Evolutionary conservation across 2,797 vertebrate species (phyloP).

Genomic region (Sebastes minor): DNA sequence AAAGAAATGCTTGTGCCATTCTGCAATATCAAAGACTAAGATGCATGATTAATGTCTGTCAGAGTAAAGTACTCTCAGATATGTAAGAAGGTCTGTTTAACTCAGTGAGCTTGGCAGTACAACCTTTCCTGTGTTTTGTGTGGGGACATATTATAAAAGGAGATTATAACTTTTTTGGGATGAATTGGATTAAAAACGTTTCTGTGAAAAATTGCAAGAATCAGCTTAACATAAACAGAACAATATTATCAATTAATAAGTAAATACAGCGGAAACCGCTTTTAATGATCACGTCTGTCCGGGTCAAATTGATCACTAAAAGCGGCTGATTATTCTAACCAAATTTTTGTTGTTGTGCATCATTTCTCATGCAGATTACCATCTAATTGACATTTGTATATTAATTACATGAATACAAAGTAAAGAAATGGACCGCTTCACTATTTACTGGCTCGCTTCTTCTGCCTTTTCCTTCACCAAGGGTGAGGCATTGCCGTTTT

Average conservation of each 20-base stretch:
- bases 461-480: too few species aligned
- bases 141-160: not conserved
- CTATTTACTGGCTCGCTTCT: too few species aligned
- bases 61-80: constrained; percentile 30
- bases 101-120: not conserved
- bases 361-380: too few species aligned
- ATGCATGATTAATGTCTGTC: constrained; percentile 52
- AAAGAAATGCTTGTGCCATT: constrained; percentile 27
- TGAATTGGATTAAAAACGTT: not conserved
- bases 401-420: too few species aligned
- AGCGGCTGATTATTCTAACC: too few species aligned
- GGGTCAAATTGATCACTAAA: too few species aligned
- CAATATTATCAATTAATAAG: not conserved
- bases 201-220: not conserved
- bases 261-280: not conserved
- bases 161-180: not conserved
- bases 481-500: too few species aligned
- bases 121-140: constrained; percentile 2
- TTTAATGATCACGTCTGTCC: too few species aligned
- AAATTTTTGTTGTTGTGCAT: too few species aligned
- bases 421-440: accelerated
- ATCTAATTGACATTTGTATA: too few species aligned
- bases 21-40: constrained; percentile 33
- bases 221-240: not conserved
- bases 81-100: constrained; percentile 12